Base-by-base conservation (phyloP, 2,797 vertebrate genomes). In the Eurystomus glaucurus region DNA sequence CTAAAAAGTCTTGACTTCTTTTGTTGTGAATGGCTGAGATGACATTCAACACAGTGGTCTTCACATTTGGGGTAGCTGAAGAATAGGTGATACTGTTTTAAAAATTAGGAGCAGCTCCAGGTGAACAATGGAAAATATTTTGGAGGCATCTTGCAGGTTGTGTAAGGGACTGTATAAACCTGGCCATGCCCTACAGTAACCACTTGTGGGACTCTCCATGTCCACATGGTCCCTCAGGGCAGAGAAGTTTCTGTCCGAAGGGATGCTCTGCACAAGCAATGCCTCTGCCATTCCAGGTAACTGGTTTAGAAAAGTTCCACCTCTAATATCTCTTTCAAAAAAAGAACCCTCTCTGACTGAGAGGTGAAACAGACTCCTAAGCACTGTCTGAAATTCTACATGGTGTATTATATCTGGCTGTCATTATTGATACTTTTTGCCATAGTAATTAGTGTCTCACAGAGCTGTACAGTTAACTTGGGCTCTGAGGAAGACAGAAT, bases 401-500 rank as follows among this genome's bases (percentile, higher is more conserved):
- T 18, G 16, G 37, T 41, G 13, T 58, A 15, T 58, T 92, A 29
- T 15, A 41, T 23, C 35, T 60, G 46, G 28, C 48, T 93, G 70
- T 45, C 52, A 35, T 88, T 94, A 92, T n/a, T 55, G 82, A 72
- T 82, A 29, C 4, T 94, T 95, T 50, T 20, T 54, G 55, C 64
- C 22, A 75, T 69, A 31, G 10, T 79, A 95, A 93, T 94, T 90
- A 95, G 61, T 62, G 35, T 87, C 69, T 97, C 22, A 29, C 35
- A 51, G 31, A 88, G 19, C 13, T 60, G 11, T 41, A 22, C 17
- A 58, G 29, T 66, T 61, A 72, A 62, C n/a, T 39, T 72, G 48
- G 60, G 22, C 74, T 79, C 83, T 51, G 25, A 82, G 52, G 41
- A 90, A 95, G 64, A 66, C 19, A 35, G 50, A 80, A 25, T 23